Base-by-base conservation (phyloP, 92 coral and sea anemone genomes). In the Plumapathes pennacea region DNA sequence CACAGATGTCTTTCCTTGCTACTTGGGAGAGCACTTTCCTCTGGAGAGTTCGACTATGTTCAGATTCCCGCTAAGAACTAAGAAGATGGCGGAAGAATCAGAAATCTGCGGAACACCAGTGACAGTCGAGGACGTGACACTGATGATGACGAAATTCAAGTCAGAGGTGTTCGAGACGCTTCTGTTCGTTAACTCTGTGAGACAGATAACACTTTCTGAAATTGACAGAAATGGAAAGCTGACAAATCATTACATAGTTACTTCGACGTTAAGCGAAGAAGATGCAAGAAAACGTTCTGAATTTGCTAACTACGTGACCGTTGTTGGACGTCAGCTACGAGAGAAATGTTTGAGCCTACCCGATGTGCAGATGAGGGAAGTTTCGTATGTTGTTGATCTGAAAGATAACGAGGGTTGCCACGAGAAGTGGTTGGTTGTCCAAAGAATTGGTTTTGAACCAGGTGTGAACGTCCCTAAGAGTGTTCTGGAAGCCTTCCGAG, bases 341-440 rank as follows among this genome's bases (percentile, higher is more conserved):
- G 10, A 46, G 43, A 46, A 24, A 51, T 70, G 44, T 15, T 54
- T 34, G 13, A 55, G 42, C 4, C 57, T 48, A 6, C 67, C 74
- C 8, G 50, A 86, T 11, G 63, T 76, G 28, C 50, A 57, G 13
- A 70, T 65, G 62, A 29, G 42, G 14, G 67, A 84, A 39, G 82
- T 65, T 25, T 50, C 80, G 18, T 90, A 90, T 52, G 72, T 52
- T 36, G 25, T 90, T 55, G 42, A 32, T 26, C 45, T 90, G 12
- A 47, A 47, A 57, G 90, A 75, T 52, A 74, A 69, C 54, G 0
- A 10, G 26, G 89, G 75, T 19, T 60, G 47, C 10, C 46, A 69
- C 17, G 87, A 90, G 57, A 52, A 77, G 19, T 90, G 97, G 97
- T 46, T 90, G 2, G 69, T 90, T 10, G 80, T 64, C 22, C 86